Base-by-base conservation (phyloP, 2,888 invertebrate species). In the Galeruca laticollis region DNA sequence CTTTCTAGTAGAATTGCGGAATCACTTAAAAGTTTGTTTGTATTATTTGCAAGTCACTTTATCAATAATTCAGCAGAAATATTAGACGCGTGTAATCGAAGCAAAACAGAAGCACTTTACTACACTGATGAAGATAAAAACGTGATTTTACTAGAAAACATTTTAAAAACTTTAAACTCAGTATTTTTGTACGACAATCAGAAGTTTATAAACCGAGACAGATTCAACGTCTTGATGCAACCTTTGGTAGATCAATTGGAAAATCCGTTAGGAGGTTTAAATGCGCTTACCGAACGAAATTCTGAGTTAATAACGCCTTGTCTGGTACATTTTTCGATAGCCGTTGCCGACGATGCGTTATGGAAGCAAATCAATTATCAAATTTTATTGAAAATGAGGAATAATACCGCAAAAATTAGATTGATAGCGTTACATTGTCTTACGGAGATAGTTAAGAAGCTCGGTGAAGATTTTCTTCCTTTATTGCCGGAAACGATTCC, bases 361-460 rank as follows among this genome's bases (percentile, higher is more conserved):
- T 97, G 97, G 93, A 97, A 97, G 82, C 90, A 94, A 77, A 86
- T 98, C 72, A 96, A 97, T 82, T 96, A 97, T 84, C 95, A 97
- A 83, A 90, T 97, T 73, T 86, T 97, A 65, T 87, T 97, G 74
- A 98, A 98, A 87, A 94, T 96, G 0, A 89, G 96, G 71, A 92
- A 93, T 79, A 88, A 90, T 75, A 90, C 90, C 71, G 88, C 93
- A 0, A 89, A 91, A 82, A 93, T 96, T 82, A 89, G 95, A 65
- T 87, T 94, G 60, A 88, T 89, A 61, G 90, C 94, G 0, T 86
- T 96, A 49, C 89, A 91, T 74, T 91, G 91, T 73, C 86, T 95
- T 75, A 91, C 93, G 63, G 92, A 93, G 76, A 90, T 96, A 79
- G 95, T 94, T 2, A 89, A 90, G 59, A 95, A 94, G 82, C 87